Conservation (phyloP, 1,140 invertebrate species). For the Panagrolaimus sp. region DNA sequence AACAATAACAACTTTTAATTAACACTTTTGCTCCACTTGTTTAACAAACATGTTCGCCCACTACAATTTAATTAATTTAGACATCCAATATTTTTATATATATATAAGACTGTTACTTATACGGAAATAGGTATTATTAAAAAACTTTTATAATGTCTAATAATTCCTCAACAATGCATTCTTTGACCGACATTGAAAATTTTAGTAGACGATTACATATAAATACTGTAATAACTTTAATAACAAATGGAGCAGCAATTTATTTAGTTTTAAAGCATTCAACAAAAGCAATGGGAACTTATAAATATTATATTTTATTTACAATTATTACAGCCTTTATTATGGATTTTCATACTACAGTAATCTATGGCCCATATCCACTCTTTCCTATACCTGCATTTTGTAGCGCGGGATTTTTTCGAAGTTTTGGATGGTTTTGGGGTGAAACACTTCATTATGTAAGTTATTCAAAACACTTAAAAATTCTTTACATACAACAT, state of each 20-base stretch:
- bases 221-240: neutral
- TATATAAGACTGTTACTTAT: no score
- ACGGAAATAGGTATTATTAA: no score
- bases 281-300: neutral
- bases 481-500: no score
- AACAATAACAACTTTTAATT: no score
- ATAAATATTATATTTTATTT: neutral
- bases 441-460: neutral
- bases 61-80: no score
- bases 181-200: neutral
- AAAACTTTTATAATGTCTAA: no score
- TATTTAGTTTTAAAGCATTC: neutral
- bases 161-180: no score
- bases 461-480: neutral
- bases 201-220: neutral
- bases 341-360: neutral
- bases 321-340: neutral
- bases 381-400: neutral
- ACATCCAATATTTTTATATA: no score
- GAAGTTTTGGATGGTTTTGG: neutral
- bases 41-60: no score
- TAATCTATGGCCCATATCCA: neutral
- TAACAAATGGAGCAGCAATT: neutral
- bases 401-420: neutral
- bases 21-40: no score